Conservation (phyloP, 64 coral and sea anemone genomes). For the Stichodactyla helianthus region DNA sequence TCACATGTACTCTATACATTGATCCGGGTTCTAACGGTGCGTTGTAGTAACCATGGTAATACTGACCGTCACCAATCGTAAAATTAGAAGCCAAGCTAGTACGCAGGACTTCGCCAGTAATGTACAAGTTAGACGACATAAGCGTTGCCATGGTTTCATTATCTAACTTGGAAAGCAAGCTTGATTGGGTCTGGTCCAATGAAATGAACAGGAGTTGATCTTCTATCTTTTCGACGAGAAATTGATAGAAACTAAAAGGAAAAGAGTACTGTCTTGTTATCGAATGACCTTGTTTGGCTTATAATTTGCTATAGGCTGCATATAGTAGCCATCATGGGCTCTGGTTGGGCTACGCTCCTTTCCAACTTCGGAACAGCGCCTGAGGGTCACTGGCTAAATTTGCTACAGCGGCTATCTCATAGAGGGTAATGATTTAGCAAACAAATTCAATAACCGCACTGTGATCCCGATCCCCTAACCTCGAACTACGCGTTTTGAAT, state of each 20-base stretch:
- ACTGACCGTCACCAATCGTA: constrained; percentile 3
- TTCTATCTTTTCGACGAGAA: neutral
- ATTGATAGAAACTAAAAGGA: neutral
- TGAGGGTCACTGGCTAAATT: too few species aligned
- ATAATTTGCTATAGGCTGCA: neutral
- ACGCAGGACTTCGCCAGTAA: neutral
- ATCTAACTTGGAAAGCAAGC: neutral
- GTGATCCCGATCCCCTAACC: too few species aligned
- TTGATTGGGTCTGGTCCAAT: neutral
- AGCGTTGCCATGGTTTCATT: neutral
- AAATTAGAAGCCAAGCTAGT: neutral
- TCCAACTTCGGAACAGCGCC: too few species aligned
- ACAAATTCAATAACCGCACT: too few species aligned
- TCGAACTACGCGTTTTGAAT: too few species aligned
- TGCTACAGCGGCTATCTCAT: too few species aligned
- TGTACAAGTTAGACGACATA: neutral
- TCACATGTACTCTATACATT: neutral
- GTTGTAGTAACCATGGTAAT: constrained; percentile 17
- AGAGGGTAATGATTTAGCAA: too few species aligned
- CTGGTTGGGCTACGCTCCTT: too few species aligned
- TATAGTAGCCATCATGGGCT: too few species aligned
- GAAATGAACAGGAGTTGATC: neutral
- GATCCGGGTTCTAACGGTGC: constrained; percentile 8
- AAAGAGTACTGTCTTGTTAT: neutral
- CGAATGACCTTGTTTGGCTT: neutral